Base-by-base conservation (phyloP, 1,140 invertebrate species). In the Macrobrachium rosenbergii region DNA sequence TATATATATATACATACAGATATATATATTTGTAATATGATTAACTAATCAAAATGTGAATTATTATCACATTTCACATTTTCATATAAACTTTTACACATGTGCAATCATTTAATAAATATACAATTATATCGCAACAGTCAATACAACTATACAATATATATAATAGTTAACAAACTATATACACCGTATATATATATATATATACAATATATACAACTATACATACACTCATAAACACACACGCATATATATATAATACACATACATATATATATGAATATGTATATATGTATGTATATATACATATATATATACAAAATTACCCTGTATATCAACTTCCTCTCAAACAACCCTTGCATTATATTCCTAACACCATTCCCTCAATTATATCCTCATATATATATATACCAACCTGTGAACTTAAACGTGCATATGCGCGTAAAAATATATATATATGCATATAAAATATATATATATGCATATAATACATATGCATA, bases 401-500 rank as follows among this genome's bases (percentile, higher is more conserved):
- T 58, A 58, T 77, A 59, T 77, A 58, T 77, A 77, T 37, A 37
- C 28, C 28, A 37, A 37, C 28, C 28, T 37, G 28, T 37, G 28
- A 37, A 3, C 28, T 37, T 3, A 37, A n/a, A 37, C 28, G 28
- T 3, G 28, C 28, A 37, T 37, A 37, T 37, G 28, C 28, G 3
- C 28, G 28, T 37, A 37, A 1, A 37, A 37, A 37, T 37, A 37
- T 58, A 59, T 59, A 77, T 77, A 77, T 58, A 77, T 77, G 43
- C 52, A 58, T 77, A 77, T 59, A 77, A 17, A 14, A 59, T 77
- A 59, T 59, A 77, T 77, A 77, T 77, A 17, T 52, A 77, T 52
- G n/a, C n/a, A 77, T 52, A 77, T 52, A 43, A 77, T 77, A 59
- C 52, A 77, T 59, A 77, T 59, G 21, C 17, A 59, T 59, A 77